Evolutionary conservation across 1,140 invertebrate genomes (phyloP).

Genomic region (Zaprionus ghesquierei): DNA sequence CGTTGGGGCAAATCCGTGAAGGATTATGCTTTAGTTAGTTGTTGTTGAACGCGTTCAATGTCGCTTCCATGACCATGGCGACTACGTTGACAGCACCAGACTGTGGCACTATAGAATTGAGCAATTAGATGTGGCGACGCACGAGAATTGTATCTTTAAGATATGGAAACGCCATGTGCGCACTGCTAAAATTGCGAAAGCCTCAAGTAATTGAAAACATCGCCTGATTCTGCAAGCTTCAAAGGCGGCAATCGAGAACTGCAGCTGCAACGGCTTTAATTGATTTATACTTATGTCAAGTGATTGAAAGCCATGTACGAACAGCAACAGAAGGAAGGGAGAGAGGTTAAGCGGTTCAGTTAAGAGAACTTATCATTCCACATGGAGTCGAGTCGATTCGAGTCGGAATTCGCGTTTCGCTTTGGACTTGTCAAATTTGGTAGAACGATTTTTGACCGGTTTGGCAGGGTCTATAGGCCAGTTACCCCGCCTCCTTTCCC

Average conservation of each 20-base stretch:
- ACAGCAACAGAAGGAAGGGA: neutral
- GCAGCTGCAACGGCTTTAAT: constrained; percentile 68
- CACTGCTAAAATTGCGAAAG: constrained; percentile 43
- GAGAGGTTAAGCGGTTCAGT: neutral
- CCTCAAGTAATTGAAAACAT: constrained; percentile 25
- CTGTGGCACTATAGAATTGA: constrained; percentile 6
- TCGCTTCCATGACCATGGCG: constrained; percentile 62
- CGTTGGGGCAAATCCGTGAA: constrained; percentile 32
- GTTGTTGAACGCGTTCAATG: constrained; percentile 69
- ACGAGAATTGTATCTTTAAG: constrained; percentile 6
- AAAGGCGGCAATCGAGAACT: constrained; percentile 61
- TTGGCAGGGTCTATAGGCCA: constrained; percentile 33
- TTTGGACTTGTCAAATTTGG: constrained; percentile 69
- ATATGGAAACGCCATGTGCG: constrained; percentile 23
- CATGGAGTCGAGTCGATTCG: constrained; percentile 1
- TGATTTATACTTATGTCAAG: constrained; percentile 61
- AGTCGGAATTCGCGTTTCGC: constrained; percentile 33
- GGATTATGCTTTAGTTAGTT: constrained; percentile 37
- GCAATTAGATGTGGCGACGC: constrained; percentile 5
- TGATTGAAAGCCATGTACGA: constrained; percentile 57
- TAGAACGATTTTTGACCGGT: constrained; percentile 77
- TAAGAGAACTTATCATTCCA: constrained; percentile 6
- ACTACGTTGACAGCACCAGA: constrained; percentile 33
- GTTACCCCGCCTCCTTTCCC: constrained; percentile 27
- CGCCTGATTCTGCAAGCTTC: constrained; percentile 44